Evolutionary conservation across 2,888 invertebrate genomes (phyloP).

Genomic region (Catonia carolina): DNA sequence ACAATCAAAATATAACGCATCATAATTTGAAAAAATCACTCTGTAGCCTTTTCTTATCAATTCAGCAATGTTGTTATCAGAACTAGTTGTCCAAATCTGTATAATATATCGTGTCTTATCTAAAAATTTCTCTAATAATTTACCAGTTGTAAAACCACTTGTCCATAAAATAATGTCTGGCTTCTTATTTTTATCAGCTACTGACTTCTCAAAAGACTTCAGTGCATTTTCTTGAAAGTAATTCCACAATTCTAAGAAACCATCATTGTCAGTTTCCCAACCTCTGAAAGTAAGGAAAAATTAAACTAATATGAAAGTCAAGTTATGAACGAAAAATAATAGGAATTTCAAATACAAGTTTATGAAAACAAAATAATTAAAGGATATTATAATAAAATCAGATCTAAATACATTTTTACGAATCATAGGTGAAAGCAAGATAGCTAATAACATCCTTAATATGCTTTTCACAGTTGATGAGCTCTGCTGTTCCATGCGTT

Average conservation of each 20-base stretch:
- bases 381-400: too few relatives aligned
- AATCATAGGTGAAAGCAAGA: too few relatives aligned
- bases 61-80: slow-evolving; percentile 53
- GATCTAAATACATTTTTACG: too few relatives aligned
- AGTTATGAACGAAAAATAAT: too few relatives aligned
- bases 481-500: too few relatives aligned
- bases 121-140: slow-evolving; percentile 57
- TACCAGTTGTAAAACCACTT: slow-evolving; percentile 63
- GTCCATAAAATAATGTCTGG: slow-evolving; percentile 67
- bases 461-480: too few relatives aligned
- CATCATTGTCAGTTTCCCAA: slow-evolving; percentile 48
- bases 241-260: slow-evolving; percentile 65
- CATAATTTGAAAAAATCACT: slow-evolving; percentile 79
- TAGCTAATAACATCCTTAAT: too few relatives aligned
- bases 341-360: too few relatives aligned
- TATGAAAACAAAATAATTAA: too few relatives aligned
- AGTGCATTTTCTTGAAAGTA: slow-evolving; percentile 66
- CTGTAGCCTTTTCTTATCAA: slow-evolving; percentile 65
- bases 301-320: too few relatives aligned
- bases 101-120: slow-evolving; percentile 71
- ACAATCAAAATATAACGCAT: slow-evolving; percentile 79
- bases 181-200: slow-evolving; percentile 34
- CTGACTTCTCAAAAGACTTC: slow-evolving; percentile 47
- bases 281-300: too few relatives aligned
- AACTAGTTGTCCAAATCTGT: slow-evolving; percentile 71